Conservation (phyloP, 2,888 invertebrate species). For the Epirrita christyi region DNA sequence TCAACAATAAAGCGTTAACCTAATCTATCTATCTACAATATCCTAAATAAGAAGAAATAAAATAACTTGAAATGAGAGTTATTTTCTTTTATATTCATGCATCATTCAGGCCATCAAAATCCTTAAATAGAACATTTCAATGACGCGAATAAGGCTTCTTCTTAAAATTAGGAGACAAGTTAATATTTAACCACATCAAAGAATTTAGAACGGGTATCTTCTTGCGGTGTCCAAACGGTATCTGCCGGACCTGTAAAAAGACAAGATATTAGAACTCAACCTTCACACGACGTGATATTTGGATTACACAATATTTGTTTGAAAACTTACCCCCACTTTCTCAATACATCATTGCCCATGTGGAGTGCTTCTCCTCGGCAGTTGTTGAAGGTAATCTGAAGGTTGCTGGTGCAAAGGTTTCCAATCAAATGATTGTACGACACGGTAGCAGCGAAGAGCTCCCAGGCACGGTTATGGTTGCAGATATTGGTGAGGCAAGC, state of each 20-base stretch:
- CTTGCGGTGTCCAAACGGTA: constrained; percentile 53
- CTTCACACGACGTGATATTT: not conserved
- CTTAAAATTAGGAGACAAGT: not conserved
- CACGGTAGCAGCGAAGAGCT: constrained; percentile 56
- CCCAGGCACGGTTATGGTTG: constrained; percentile 62
- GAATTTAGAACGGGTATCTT: constrained; percentile 44
- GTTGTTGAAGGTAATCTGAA: constrained; percentile 51
- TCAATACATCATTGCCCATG: constrained; percentile 60
- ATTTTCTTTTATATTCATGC: not conserved
- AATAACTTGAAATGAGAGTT: not conserved
- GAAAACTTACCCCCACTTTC: constrained; percentile 55
- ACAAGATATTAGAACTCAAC: not conserved
- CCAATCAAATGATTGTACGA: constrained; percentile 55
- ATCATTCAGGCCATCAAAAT: not conserved
- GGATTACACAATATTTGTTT: not conserved
- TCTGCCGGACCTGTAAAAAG: constrained; percentile 52
- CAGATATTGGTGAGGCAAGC: constrained; percentile 56
- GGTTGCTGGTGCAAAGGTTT: constrained; percentile 43
- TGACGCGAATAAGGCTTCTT: not conserved
- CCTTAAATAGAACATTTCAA: not conserved
- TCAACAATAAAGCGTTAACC: too few relatives aligned
- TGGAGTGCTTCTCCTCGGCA: constrained; percentile 51
- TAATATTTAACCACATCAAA: not conserved
- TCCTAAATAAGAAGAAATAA: too few relatives aligned
- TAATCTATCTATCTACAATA: too few relatives aligned